Percentiles rank a stretch among this genome's conserved stretches.
Evolutionary conservation across 2,888 invertebrate genomes (phyloP).

Genomic region (Ophion costatus): DNA sequence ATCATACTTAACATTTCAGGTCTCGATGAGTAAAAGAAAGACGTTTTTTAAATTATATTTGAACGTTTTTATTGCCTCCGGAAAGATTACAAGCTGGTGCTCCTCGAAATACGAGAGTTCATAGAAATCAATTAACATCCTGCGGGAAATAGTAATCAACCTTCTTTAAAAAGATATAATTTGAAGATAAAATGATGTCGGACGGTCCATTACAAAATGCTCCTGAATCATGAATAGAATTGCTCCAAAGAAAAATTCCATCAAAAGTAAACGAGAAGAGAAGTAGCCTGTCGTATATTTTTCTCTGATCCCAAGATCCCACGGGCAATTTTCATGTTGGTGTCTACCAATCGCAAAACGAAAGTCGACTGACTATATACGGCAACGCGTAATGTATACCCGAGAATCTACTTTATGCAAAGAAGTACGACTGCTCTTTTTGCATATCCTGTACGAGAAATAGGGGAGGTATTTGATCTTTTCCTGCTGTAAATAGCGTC

Average conservation of each 20-base stretch:
- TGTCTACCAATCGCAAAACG: constrained; percentile 5
- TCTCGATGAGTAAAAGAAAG: too few species aligned
- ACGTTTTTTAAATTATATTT: too few species aligned
- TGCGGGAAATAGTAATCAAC: background rate
- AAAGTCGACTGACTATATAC: constrained; percentile 8
- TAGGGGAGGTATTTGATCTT: constrained; percentile 32
- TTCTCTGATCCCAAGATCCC: constrained; percentile 24
- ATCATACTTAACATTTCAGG: too few species aligned
- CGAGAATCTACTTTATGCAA: constrained; percentile 26
- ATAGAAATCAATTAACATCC: too few species aligned
- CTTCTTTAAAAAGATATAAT: too few species aligned
- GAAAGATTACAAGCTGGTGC: too few species aligned
- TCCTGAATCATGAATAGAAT: background rate
- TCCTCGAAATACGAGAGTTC: too few species aligned
- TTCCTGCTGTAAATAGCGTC: constrained; percentile 14
- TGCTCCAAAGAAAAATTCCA: constrained; percentile 1
- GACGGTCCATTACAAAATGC: background rate
- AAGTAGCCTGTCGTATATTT: constrained; percentile 5
- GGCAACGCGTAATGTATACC: constrained; percentile 25
- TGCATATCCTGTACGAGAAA: constrained; percentile 16
- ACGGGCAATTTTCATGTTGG: constrained; percentile 32
- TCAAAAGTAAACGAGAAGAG: constrained; percentile 15
- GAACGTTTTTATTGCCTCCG: too few species aligned
- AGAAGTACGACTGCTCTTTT: constrained; percentile 25
- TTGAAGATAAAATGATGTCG: background rate